Conservation (phyloP, 2,113 vertebrate species). For the Epinephelus fuscoguttatus region DNA sequence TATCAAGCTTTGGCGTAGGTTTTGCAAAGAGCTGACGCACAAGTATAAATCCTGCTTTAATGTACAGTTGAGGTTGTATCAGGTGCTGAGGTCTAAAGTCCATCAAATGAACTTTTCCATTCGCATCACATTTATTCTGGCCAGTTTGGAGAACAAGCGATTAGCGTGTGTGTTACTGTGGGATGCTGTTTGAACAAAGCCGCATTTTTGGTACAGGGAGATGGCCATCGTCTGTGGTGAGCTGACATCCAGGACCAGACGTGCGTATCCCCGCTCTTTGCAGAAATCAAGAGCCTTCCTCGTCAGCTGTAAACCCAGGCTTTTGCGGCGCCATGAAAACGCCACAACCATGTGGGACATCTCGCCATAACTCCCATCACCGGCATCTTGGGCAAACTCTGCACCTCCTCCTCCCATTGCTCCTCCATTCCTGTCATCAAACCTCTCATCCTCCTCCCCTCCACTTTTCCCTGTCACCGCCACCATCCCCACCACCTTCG, state of each 20-base stretch:
- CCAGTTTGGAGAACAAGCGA: conserved; percentile 74
- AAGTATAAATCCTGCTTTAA: neutral
- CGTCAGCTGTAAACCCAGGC: conserved; percentile 64
- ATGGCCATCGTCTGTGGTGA: conserved; percentile 70
- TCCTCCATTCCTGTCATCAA: conserved; percentile 65
- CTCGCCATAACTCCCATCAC: conserved; percentile 58
- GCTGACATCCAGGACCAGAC: conserved; percentile 68
- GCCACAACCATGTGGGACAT: conserved; percentile 69
- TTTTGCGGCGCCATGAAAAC: conserved; percentile 61
- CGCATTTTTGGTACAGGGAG: conserved; percentile 64
- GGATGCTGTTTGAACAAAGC: conserved; percentile 70
- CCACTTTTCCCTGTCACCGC: conserved; percentile 57
- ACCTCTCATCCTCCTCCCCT: conserved; percentile 33
- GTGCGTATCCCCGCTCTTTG: conserved; percentile 67
- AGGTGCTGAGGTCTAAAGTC: neutral
- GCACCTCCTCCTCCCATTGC: conserved; percentile 1
- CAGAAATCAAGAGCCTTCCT: conserved; percentile 76
- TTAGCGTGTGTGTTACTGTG: conserved; percentile 68
- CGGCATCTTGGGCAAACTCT: neutral
- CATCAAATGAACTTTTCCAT: conserved; percentile 78
- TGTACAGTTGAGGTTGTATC: conserved; percentile 16
- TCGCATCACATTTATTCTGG: conserved; percentile 69
- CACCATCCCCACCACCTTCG: conserved; percentile 73
- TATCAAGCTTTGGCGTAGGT: too few species aligned
- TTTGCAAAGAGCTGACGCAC: too few species aligned